Conservation (phyloP, 2,113 vertebrate genomes). For the Oncorhynchus masou region DNA sequence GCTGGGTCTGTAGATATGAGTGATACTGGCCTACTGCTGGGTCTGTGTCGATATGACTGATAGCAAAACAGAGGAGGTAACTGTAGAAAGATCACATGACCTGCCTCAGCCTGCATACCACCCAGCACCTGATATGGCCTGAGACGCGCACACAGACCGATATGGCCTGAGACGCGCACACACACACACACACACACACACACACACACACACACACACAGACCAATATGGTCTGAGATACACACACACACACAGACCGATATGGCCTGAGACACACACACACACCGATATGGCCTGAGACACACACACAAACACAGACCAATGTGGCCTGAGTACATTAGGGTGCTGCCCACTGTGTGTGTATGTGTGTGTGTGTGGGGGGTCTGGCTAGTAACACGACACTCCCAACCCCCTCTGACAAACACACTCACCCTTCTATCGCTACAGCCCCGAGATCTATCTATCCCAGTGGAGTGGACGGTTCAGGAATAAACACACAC, state of each 20-base stretch:
- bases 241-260: background rate
- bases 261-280: slow-evolving; percentile 16
- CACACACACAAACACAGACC: too few relatives aligned
- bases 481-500: background rate
- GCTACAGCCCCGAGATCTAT: too few relatives aligned
- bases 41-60: slow-evolving; percentile 20
- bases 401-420: slow-evolving; percentile 11
- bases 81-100: slow-evolving; percentile 55
- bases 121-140: slow-evolving; percentile 59
- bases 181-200: too few relatives aligned
- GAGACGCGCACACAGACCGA: too few relatives aligned
- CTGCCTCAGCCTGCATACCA: slow-evolving; percentile 65
- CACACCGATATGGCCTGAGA: too few relatives aligned
- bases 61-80: slow-evolving; percentile 45
- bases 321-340: too few relatives aligned
- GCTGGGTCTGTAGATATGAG: too few relatives aligned
- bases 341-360: slow-evolving; percentile 17
- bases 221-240: too few relatives aligned
- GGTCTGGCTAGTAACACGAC: slow-evolving; percentile 43
- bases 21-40: too few relatives aligned
- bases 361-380: background rate
- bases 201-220: too few relatives aligned
- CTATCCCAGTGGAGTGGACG: too few relatives aligned
- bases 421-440: background rate
- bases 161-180: too few relatives aligned